Conservation (phyloP, 2,888 invertebrate species). For the Dione juno region DNA sequence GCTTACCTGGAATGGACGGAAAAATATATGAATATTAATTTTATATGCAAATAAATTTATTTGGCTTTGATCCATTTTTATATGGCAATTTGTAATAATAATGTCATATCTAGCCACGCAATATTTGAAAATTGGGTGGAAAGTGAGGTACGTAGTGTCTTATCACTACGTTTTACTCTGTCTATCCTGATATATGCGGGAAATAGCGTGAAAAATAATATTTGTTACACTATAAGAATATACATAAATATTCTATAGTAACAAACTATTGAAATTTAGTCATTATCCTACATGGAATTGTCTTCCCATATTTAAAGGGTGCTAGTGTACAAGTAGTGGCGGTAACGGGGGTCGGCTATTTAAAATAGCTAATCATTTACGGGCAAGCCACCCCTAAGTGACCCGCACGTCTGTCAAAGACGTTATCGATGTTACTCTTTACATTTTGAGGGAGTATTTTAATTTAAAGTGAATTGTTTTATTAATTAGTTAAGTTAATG, state of each 20-base stretch:
- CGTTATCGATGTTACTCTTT: slow-evolving; percentile 31
- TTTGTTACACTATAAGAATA: no score
- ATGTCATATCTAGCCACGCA: no score
- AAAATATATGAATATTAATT: neutral
- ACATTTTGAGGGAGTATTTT: slow-evolving; percentile 15
- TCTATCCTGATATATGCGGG: no score
- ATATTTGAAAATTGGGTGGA: no score
- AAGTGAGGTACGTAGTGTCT: no score
- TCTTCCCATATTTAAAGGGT: slow-evolving; percentile 3
- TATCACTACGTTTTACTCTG: no score
- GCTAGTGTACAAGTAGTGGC: slow-evolving; percentile 15
- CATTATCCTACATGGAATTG: neutral
- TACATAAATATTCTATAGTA: no score
- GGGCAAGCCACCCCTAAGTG: slow-evolving; percentile 16
- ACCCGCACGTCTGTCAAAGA: slow-evolving; percentile 37
- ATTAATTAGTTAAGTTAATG: neutral
- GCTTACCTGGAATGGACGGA: slow-evolving; percentile 21
- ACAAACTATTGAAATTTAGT: no score
- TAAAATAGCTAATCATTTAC: slow-evolving; percentile 20
- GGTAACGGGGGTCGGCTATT: slow-evolving; percentile 21
- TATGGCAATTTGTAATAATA: no score
- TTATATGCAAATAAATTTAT: no score
- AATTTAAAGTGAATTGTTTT: slow-evolving; percentile 15
- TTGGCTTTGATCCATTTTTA: no score
- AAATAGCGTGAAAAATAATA: no score